Base-by-base conservation (phyloP, 2,797 vertebrate species). In the Notoglanidium macrostoma region DNA sequence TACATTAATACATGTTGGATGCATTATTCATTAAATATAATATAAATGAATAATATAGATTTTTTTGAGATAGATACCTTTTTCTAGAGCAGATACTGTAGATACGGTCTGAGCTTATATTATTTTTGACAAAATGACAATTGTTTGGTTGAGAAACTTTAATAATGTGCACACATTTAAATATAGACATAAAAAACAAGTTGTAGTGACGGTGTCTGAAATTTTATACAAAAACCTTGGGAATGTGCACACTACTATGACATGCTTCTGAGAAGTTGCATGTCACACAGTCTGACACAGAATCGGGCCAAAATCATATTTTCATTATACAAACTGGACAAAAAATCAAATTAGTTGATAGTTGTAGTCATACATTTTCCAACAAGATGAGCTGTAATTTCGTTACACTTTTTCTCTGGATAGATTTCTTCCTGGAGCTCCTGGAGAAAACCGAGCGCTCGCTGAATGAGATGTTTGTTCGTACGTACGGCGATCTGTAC, bases 401-500 rank as follows among this genome's bases (percentile, higher is more conserved):
- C 55, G 51, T 19, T 17, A 10, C 46, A n/a, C 19, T 83, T 91
- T 94, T 81, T 35, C 84, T 67, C 70, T 63, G 32, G 35, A 9
- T 90, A 97, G 98, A 98, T 92, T 98, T 99, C 94, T 98, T 99
- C 95, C 94, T 98, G 92, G 98, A 98, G 91, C 96, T 99, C 26
- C 94, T 99, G 92, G 97, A 98, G 92, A 99, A 97, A 12, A 97
- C 98, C 0, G 97, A 99, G 91, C 95, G 96, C 78, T 99, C 98
- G 55, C 92, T 99, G 84, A 97, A 99, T 0, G 97, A 98, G 92
- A 98, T 99, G 98, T 99, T 99, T 88, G 95, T 97, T 46, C 96
- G 96, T 90, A 99, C 98, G 0, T 99, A 99, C 0, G 98, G 98
- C 17, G 98, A 97, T 93, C 94, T 98, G 57, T 99, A 99, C 95